phyloP scores from a whole-genome alignment of 2,797 vertebrate species.

The Propithecus perrieri region DNA sequence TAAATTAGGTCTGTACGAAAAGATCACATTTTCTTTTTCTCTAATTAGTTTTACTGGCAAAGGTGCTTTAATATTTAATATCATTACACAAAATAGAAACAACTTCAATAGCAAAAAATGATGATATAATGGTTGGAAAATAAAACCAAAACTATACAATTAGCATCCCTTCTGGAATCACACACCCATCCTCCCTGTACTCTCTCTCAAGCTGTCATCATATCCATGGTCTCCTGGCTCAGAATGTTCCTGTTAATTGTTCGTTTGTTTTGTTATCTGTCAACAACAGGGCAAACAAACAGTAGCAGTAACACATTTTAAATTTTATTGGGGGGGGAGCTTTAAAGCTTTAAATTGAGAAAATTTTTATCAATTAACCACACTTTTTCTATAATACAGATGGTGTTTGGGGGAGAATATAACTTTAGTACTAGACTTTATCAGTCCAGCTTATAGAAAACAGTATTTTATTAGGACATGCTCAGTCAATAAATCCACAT shows the following conservation, averaged over 20 bases:
- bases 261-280: neutral
- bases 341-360: neutral
- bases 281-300: neutral
- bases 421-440: neutral
- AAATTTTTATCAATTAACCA: neutral
- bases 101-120: neutral
- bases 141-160: neutral
- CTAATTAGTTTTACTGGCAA: neutral
- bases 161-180: neutral
- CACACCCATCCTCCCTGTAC: no score
- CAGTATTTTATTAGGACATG: neutral
- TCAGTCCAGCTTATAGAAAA: neutral
- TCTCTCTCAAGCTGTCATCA: neutral
- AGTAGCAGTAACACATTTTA: neutral
- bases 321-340: neutral
- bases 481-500: neutral
- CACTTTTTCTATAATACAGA: neutral
- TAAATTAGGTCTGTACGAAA: neutral
- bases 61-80: neutral
- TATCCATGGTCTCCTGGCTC: neutral
- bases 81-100: neutral
- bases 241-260: neutral
- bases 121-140: neutral
- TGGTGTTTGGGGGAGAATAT: neutral
- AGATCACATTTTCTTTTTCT: neutral